phyloP scores from a whole-genome alignment of 1,140 invertebrate species.

The Brachionus sp. region DNA sequence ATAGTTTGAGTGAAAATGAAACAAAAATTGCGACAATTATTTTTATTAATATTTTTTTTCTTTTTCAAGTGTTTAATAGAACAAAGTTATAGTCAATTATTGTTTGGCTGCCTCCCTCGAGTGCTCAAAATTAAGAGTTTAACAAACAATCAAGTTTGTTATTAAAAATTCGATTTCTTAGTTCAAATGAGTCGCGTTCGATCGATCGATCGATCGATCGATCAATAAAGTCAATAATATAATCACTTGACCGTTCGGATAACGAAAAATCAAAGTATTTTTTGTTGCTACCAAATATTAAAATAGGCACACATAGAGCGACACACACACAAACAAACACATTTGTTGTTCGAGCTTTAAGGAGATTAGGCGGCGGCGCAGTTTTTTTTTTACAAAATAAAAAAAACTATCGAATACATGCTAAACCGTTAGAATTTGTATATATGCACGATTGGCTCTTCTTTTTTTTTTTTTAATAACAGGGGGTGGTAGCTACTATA shows the following conservation, averaged over 20 bases:
- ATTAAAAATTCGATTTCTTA: conserved; percentile 20
- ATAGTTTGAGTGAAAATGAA: background rate
- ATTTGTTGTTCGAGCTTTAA: background rate
- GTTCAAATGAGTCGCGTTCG: background rate
- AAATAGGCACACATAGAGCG: background rate
- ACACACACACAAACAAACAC: background rate
- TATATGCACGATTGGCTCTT: background rate
- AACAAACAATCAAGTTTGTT: background rate
- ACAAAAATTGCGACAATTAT: background rate
- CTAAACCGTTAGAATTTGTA: background rate
- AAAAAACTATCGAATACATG: background rate
- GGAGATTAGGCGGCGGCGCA: background rate
- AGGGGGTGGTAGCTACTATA: background rate
- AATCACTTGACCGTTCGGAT: background rate
- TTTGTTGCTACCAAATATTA: background rate
- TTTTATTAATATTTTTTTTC: background rate
- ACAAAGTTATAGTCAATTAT: background rate
- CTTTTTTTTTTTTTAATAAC: background rate
- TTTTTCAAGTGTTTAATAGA: background rate
- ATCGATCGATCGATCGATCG: conserved; percentile 11
- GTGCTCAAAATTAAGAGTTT: background rate
- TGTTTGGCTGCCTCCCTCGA: background rate
- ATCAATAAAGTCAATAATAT: background rate
- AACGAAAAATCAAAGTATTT: background rate
- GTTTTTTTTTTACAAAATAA: background rate